A percentile compares a stretch with the other conserved stretches of the same genome.
These are phyloP conservation scores for Callocephalon fimbriatum DNA, from an alignment of 2,113 vertebrate genomes.

Conservation along the genomic window DNA sequence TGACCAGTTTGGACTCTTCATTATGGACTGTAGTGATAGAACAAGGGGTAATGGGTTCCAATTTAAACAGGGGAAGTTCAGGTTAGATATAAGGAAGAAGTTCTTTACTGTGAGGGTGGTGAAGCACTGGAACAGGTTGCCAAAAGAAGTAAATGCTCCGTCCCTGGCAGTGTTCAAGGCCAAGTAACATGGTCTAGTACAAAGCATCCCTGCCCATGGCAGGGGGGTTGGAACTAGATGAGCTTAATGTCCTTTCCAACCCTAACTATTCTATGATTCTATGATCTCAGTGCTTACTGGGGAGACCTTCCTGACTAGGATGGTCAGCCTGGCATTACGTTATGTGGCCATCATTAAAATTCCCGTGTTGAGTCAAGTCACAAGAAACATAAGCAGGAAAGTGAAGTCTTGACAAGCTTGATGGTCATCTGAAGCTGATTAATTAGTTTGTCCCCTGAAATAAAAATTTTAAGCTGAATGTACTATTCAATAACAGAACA, in stretches of 20 bases:
- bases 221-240: not conserved
- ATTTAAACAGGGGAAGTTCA: not conserved
- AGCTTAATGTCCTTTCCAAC: not conserved
- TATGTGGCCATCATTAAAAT: not conserved
- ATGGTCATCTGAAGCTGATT: not conserved
- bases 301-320: not conserved
- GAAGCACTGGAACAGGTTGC: not conserved
- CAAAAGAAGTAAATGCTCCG: not conserved
- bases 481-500: not conserved
- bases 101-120: not conserved
- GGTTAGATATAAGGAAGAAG: not conserved
- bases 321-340: not conserved
- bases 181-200: not conserved
- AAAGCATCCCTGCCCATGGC: not conserved
- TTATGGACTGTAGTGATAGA: not conserved
- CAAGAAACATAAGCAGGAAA: not conserved
- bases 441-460: conserved; percentile 1
- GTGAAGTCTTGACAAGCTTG: not conserved
- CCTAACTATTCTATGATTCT: not conserved
- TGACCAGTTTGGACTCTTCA: not conserved
- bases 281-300: not conserved
- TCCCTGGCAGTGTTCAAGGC: not conserved
- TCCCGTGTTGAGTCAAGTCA: not conserved
- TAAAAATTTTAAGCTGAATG: not conserved
- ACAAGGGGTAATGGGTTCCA: not conserved